Conservation (phyloP, 2,797 vertebrate genomes). For the Pelodytes ibericus region DNA sequence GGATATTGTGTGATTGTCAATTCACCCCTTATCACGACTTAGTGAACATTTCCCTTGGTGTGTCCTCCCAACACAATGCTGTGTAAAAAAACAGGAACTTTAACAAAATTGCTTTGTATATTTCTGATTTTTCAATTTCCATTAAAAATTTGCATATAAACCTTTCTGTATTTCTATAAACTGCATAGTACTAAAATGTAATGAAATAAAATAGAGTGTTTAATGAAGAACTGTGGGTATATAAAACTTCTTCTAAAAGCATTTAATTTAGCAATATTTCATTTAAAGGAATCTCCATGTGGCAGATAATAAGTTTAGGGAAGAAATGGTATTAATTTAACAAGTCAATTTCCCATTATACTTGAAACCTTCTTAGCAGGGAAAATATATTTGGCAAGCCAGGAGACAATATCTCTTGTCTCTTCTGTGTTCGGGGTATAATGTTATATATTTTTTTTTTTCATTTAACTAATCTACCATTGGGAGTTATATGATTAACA, state of each 20-base stretch:
- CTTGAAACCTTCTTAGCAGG: not conserved
- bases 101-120: not conserved
- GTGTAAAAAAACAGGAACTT: too few species aligned
- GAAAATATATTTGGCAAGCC: not conserved
- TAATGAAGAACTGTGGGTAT: slow-evolving; percentile 11
- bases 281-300: not conserved
- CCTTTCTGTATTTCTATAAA: not conserved
- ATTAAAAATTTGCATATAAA: not conserved
- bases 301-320: slow-evolving; percentile 1
- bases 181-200: not conserved
- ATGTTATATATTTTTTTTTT: not conserved
- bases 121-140: not conserved
- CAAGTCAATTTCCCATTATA: not conserved
- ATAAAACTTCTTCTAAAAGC: slow-evolving; percentile 2
- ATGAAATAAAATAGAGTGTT: slow-evolving; percentile 3
- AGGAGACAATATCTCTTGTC: not conserved
- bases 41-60: too few species aligned
- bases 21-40: too few species aligned
- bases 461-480: too few species aligned
- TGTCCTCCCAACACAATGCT: too few species aligned
- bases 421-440: not conserved
- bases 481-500: too few species aligned
- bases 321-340: slow-evolving; percentile 10
- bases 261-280: slow-evolving; percentile 3
- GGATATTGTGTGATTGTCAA: too few species aligned